A percentile compares a stretch with the other conserved stretches of the same genome.
These are phyloP conservation scores for Plebejus melissa DNA, from an alignment of 2,888 invertebrate genomes.

Conservation along the genomic window DNA sequence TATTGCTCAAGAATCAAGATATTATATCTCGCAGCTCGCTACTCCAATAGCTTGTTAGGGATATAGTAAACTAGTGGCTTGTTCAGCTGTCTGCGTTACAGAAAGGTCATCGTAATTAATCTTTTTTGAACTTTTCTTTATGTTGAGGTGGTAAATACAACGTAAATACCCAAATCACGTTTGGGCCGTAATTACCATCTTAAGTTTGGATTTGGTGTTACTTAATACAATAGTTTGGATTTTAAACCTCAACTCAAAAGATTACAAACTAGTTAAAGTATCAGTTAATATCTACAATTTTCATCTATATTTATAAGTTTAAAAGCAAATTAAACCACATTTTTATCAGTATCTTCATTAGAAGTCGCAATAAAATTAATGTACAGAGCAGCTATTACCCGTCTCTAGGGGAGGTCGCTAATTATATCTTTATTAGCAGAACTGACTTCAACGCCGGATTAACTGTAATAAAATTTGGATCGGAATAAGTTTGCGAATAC, in stretches of 20 bases:
- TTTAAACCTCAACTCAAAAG: neutral
- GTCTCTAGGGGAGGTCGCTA: constrained; percentile 14
- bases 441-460: neutral
- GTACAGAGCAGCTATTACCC: neutral
- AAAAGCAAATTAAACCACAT: neutral
- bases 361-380: constrained; percentile 1
- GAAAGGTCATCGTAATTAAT: neutral
- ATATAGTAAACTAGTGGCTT: neutral
- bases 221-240: too few relatives aligned
- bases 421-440: constrained; percentile 3
- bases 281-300: neutral
- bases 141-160: neutral
- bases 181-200: neutral
- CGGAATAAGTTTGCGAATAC: constrained; percentile 21
- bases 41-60: neutral
- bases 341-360: neutral
- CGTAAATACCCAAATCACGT: neutral
- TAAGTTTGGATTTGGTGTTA: too few relatives aligned
- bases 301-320: neutral
- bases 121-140: neutral
- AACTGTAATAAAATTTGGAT: constrained; percentile 22
- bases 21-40: neutral
- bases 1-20: neutral
- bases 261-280: neutral
- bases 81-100: neutral